Evolutionary conservation across 2,113 vertebrate species (phyloP).

Genomic region (Neolamprologus fasciatus): DNA sequence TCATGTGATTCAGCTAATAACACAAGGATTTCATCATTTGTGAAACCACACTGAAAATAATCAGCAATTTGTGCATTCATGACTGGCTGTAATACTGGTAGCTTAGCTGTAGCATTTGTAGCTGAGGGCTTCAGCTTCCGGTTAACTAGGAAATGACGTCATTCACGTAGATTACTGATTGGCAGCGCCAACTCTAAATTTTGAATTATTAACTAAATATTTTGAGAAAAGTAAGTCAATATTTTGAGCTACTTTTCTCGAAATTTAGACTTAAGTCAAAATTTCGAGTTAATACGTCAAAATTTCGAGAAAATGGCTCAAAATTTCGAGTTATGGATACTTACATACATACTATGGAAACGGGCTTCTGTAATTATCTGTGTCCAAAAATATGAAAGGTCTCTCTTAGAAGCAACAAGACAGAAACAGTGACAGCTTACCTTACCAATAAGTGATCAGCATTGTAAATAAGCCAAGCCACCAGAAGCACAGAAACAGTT

Average conservation of each 20-base stretch:
- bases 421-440: not conserved
- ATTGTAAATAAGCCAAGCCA: not conserved
- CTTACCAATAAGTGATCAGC: not conserved
- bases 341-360: no score
- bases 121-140: not conserved
- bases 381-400: not conserved
- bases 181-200: not conserved
- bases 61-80: not conserved
- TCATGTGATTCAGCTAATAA: not conserved
- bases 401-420: not conserved
- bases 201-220: not conserved
- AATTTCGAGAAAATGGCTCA: not conserved
- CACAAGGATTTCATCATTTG: not conserved
- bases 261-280: not conserved
- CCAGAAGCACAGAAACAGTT: not conserved
- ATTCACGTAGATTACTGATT: not conserved
- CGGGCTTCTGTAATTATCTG: not conserved
- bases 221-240: not conserved
- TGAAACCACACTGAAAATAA: not conserved
- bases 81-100: not conserved
- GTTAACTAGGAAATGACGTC: accelerated
- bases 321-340: not conserved
- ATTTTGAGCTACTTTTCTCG: not conserved
- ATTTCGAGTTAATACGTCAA: accelerated
- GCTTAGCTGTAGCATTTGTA: not conserved